Evolutionary conservation across 1,140 invertebrate genomes (phyloP), one percentile per base, ranked within the genome.

Genomic region (Drosophila erecta): DNA sequence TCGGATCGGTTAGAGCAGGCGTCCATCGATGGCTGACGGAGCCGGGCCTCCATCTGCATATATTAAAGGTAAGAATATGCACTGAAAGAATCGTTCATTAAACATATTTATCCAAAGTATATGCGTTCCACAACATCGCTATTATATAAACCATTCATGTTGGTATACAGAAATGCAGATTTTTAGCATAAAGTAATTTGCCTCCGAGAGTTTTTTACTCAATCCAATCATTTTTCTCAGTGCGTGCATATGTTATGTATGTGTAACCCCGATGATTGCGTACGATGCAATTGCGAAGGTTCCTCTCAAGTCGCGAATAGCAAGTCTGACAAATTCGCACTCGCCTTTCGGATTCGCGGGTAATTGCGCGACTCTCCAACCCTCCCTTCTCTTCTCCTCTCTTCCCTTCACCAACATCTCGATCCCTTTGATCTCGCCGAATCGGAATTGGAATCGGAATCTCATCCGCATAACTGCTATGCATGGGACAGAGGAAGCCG

Each of bases 21-120:
- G 66, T 60, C 69, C 69, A 72, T 72, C 71, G 70, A 74, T 74
- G 43, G 49, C 50, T 47, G 59, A 71, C 50, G 46, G 51, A 70
- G 67, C 27, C 67, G 15, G 65, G 67, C 67, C 67, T 71, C 67
- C 64, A 70, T 70, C 65, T 71, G 67, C 64, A 71, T 71, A 71
- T 41, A 70, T 71, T 57, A 70, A 35, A 64, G 37, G 37, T 65
- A 40, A 51, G 43, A 20, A 49, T 27, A n/a, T 43, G 14, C 58
- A 51, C 64, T 24, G 59, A 4, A 11, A 33, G 5, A 51, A 43
- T 30, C 30, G 2, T 14, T 38, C 4, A 38, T 4, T 5, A 0
- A 14, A 38, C 12, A 38, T 38, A 30, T 30, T 3, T 30, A 30
- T 30, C 27, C 8, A 27, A 7, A 7, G 27, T 6, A 6, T 8